A percentile compares a stretch with the other conserved stretches of the same genome.
phyloP scores from a whole-genome alignment of 1,140 invertebrate genomes.

The Drosophila persimilis region DNA sequence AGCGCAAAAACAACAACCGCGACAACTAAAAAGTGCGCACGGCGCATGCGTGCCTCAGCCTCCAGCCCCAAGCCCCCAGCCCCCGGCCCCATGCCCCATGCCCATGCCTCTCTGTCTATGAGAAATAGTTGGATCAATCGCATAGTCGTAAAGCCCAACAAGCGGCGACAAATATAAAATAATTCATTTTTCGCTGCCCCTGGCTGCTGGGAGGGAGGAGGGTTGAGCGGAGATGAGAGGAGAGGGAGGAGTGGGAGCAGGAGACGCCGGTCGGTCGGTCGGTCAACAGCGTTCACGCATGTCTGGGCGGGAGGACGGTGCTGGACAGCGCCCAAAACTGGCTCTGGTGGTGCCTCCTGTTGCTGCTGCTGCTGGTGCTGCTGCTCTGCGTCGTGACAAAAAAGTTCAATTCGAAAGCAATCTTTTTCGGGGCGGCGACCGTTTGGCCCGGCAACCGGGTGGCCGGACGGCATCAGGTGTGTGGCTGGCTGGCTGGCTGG shows the following conservation, averaged over 20 bases:
- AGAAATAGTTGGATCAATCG: slow-evolving; percentile 53
- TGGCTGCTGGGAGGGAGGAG: slow-evolving; percentile 13
- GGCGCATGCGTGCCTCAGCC: slow-evolving; percentile 57
- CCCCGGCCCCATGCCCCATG: no score
- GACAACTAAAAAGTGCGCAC: slow-evolving; percentile 74
- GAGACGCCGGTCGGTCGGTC: background rate
- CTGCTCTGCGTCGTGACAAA: slow-evolving; percentile 62
- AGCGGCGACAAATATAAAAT: slow-evolving; percentile 71
- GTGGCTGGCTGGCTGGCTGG: slow-evolving; percentile 20
- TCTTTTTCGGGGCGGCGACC: slow-evolving; percentile 30
- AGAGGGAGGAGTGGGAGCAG: slow-evolving; percentile 3
- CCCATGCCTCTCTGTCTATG: slow-evolving; percentile 9
- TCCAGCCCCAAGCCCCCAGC: no score
- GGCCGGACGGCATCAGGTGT: slow-evolving; percentile 61
- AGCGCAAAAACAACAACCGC: slow-evolving; percentile 37
- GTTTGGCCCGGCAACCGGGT: slow-evolving; percentile 29
- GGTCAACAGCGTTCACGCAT: slow-evolving; percentile 34
- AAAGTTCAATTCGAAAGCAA: slow-evolving; percentile 79
- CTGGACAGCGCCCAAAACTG: slow-evolving; percentile 42
- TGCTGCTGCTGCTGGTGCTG: slow-evolving; percentile 31
- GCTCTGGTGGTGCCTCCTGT: slow-evolving; percentile 19
- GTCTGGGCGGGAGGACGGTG: slow-evolving; percentile 58
- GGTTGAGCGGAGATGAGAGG: background rate
- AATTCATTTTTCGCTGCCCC: slow-evolving; percentile 80
- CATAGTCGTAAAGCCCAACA: slow-evolving; percentile 5